A percentile compares a stretch with the other conserved stretches of the same genome.
These are phyloP conservation scores for Dromas ardeola DNA, from an alignment of 2,113 vertebrate genomes.

Conservation along the genomic window DNA sequence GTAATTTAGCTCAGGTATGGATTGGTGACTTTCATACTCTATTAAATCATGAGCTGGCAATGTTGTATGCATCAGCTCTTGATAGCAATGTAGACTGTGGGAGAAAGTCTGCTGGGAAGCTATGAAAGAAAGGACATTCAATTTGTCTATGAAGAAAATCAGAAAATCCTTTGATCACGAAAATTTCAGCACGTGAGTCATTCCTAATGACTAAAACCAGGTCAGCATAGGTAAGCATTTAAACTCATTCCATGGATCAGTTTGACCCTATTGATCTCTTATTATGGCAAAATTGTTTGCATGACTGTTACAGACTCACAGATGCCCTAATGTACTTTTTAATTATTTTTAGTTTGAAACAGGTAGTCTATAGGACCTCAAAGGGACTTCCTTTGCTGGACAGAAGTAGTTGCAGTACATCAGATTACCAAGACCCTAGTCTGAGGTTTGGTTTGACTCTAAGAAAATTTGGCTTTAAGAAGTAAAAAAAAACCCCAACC, in stretches of 20 bases:
- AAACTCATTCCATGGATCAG: background rate
- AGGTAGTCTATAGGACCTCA: background rate
- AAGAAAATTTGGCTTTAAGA: background rate
- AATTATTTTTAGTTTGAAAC: background rate
- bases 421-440: background rate
- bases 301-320: background rate
- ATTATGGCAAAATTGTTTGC: background rate
- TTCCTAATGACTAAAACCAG: background rate
- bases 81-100: background rate
- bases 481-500: background rate
- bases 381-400: background rate
- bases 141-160: background rate
- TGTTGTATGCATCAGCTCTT: background rate
- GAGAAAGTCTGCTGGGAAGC: background rate
- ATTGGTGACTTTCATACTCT: background rate
- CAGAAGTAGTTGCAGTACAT: background rate
- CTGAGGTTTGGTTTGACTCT: background rate
- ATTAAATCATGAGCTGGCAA: background rate
- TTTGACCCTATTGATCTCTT: background rate
- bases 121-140: background rate
- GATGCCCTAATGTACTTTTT: no score
- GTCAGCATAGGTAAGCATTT: background rate
- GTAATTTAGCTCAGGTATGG: background rate
- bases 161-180: background rate
- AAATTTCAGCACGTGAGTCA: background rate